These are phyloP conservation scores for Bambusicola thoracicus DNA, from an alignment of 2,113 vertebrate species.

Conservation along the genomic window DNA sequence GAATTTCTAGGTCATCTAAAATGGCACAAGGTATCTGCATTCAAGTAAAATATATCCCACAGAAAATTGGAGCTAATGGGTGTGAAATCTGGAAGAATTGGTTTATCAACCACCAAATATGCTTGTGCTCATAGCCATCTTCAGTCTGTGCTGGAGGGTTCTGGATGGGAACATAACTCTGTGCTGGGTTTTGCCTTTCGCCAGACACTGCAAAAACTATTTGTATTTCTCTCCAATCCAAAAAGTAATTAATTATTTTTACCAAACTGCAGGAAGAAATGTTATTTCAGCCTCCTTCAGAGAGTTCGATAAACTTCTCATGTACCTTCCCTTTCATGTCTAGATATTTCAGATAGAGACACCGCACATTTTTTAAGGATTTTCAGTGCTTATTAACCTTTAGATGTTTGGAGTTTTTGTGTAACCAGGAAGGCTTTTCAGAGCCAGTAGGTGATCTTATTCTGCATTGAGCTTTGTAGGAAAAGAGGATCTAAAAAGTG, in stretches of 20 bases:
- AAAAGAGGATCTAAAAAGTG: not conserved
- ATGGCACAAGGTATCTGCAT: not conserved
- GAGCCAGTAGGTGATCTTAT: not conserved
- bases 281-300: not conserved
- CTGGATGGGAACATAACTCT: not conserved
- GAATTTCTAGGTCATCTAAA: not conserved
- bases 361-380: not conserved
- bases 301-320: not conserved
- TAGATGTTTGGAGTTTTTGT: not conserved
- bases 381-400: not conserved
- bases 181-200: not conserved
- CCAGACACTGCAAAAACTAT: not conserved
- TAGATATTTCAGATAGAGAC: conserved; percentile 13
- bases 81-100: not conserved
- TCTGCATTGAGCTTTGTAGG: not conserved
- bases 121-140: not conserved
- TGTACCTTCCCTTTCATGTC: not conserved
- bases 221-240: not conserved
- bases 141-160: not conserved
- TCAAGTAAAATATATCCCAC: not conserved
- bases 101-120: accelerated
- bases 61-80: not conserved
- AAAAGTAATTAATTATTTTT: conserved; percentile 37
- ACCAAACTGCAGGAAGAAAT: not conserved
- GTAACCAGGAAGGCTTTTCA: not conserved